Base-by-base conservation (phyloP, 2,113 vertebrate genomes). In the Paratilapia polleni region DNA sequence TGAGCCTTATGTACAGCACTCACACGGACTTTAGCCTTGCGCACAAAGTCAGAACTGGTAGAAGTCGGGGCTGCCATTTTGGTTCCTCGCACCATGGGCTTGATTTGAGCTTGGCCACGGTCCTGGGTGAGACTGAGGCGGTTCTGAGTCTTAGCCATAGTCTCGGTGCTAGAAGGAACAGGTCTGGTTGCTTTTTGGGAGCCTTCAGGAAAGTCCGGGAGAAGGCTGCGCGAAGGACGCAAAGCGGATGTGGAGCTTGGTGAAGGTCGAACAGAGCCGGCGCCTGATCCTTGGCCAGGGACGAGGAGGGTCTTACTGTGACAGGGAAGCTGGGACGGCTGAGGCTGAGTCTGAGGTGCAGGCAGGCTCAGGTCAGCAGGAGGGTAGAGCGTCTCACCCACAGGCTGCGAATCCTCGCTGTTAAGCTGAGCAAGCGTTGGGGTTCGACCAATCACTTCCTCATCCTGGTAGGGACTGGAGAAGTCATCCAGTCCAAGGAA, bases 391-490 rank as follows among this genome's bases (percentile, higher is more conserved):
- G 96, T 96, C 92, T 99, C 98, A n/a, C 96, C 97, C 85, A 99
- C 97, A 20, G 98, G 97, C 77, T 97, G 98, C 1, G 98, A 99
- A 90, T 99, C 98, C 92, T 99, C 98, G 6, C 98, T 97, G 94
- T 99, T 99, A 82, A 99, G 97, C 90, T 99, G 98, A 70, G 98
- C 98, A 92, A 99, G 91, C 0, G 98, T 99, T 0, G 98, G 98
- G 9, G 98, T 99, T 94, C 95, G 97, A 88, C 98, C 95, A 75
- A 99, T 99, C 87, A 99, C 98, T 74, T 99, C 98, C 94, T 99
- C 98, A 19, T 99, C 98, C 93, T 99, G 98, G 92, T 99, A 99
- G 0, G 98, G 98, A 91, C 98, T 99, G 74, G 98, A 99, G 89
- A 99, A 98, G 83, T 99, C 98, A 93, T 99, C 98, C 19, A 99